Evolutionary conservation across 2,888 invertebrate genomes (phyloP).

Genomic region (Oscheius myriophilus): DNA sequence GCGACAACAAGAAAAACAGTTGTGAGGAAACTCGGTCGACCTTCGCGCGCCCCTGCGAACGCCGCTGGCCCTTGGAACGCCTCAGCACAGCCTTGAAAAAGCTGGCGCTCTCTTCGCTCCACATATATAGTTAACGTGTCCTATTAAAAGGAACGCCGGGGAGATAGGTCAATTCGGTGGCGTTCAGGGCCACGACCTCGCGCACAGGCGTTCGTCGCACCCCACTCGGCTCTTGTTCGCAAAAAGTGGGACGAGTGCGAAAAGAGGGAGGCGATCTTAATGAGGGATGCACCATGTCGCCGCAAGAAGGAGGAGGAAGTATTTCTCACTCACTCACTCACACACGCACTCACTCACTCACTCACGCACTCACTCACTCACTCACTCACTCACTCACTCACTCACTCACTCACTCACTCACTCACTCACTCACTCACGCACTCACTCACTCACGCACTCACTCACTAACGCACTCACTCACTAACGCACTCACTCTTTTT

Average conservation of each 20-base stretch:
- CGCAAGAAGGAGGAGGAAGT: slow-evolving; percentile 6
- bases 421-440: no score
- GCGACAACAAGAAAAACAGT: no score
- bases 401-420: no score
- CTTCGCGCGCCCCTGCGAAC: background rate
- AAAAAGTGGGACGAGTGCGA: slow-evolving; percentile 24
- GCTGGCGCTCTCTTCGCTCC: slow-evolving; percentile 5
- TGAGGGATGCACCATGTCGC: background rate
- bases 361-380: no score
- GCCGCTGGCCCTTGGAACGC: slow-evolving; percentile 10
- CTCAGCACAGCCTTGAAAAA: slow-evolving; percentile 24
- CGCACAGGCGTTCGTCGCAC: background rate
- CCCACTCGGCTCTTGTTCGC: background rate
- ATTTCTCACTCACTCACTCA: no score
- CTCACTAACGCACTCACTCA: no score
- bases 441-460: no score
- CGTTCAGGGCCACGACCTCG: slow-evolving; percentile 29
- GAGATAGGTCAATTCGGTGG: slow-evolving; percentile 28
- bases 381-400: no score
- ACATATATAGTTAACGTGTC: slow-evolving; percentile 31
- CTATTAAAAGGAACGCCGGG: slow-evolving; percentile 23
- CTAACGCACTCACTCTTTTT: no score
- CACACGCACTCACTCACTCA: no score
- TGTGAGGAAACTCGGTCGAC: no score
- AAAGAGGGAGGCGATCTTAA: no score